Conservation (phyloP, 2,888 invertebrate genomes). For the Tryphoninae sp. region DNA sequence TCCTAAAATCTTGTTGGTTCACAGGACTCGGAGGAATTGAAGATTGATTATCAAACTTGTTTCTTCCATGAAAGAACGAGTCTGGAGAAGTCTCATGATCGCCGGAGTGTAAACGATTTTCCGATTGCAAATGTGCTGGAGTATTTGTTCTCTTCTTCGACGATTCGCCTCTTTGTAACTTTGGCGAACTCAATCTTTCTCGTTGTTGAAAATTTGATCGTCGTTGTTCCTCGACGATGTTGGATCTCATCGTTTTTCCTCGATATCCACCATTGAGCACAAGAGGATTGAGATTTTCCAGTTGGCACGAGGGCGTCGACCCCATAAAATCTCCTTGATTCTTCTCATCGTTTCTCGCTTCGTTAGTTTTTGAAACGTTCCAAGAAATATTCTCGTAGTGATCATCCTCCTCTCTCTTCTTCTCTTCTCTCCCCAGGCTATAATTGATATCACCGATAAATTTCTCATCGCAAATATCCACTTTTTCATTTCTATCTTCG, state of each 20-base stretch:
- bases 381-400: conserved; percentile 2
- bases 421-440: neutral
- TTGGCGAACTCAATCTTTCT: neutral
- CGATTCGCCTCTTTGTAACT: neutral
- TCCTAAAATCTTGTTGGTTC: conserved; percentile 60
- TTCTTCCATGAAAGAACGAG: conserved; percentile 30
- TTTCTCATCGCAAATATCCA: conserved; percentile 29
- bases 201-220: neutral
- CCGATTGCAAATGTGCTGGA: neutral
- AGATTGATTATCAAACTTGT: conserved; percentile 17
- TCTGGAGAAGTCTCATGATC: neutral
- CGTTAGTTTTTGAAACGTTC: conserved; percentile 13
- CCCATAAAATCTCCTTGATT: conserved; percentile 14
- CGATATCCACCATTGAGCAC: conserved; percentile 22
- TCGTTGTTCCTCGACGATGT: neutral
- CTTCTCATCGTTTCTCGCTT: conserved; percentile 24
- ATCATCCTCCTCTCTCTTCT: conserved; percentile 8
- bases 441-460: neutral
- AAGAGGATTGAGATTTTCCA: conserved; percentile 30
- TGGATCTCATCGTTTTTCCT: conserved; percentile 6
- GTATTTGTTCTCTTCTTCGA: neutral
- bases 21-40: conserved; percentile 20
- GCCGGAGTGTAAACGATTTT: conserved; percentile 4
- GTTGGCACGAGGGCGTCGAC: conserved; percentile 15
- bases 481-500: conserved; percentile 17